Evolutionary conservation across 2,113 vertebrate genomes (phyloP).

Genomic region (Daboia siamensis): DNA sequence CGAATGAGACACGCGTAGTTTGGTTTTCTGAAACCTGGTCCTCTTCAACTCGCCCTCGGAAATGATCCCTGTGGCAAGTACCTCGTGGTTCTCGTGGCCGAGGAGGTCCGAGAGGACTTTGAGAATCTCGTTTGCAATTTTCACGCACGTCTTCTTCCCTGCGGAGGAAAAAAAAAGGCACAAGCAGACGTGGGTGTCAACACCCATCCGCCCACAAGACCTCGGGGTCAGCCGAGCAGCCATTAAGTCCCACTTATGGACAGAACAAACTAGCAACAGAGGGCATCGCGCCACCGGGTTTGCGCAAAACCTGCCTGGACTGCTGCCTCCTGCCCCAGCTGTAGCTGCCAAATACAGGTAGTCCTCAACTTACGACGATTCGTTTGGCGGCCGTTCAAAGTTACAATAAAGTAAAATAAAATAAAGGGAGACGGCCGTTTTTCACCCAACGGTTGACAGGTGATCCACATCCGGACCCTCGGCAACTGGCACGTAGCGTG

Average conservation of each 20-base stretch:
- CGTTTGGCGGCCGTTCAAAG: too few species aligned
- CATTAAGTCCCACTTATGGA: too few species aligned
- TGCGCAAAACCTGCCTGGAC: not conserved
- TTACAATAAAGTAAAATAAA: too few species aligned
- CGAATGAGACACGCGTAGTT: not conserved
- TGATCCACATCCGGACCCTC: too few species aligned
- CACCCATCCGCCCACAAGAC: not conserved
- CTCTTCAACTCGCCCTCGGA: not conserved
- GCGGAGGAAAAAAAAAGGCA: constrained; percentile 15
- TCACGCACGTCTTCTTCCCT: constrained; percentile 90
- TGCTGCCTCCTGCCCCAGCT: too few species aligned
- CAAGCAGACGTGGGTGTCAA: not conserved
- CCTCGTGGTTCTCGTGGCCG: constrained; percentile 93
- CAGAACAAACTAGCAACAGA: not conserved
- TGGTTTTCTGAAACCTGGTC: not conserved
- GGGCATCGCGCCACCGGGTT: not conserved
- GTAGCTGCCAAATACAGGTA: too few species aligned
- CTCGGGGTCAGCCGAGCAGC: too few species aligned
- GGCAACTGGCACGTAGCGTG: too few species aligned
- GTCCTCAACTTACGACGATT: too few species aligned
- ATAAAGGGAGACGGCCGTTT: rapidly evolving
- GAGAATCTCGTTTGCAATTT: constrained; percentile 79
- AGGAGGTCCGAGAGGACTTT: constrained; percentile 91
- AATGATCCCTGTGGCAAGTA: constrained; percentile 52
- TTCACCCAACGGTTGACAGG: too few species aligned